phyloP scores from a whole-genome alignment of 1,140 invertebrate species.

The Drosophila ogumai region DNA sequence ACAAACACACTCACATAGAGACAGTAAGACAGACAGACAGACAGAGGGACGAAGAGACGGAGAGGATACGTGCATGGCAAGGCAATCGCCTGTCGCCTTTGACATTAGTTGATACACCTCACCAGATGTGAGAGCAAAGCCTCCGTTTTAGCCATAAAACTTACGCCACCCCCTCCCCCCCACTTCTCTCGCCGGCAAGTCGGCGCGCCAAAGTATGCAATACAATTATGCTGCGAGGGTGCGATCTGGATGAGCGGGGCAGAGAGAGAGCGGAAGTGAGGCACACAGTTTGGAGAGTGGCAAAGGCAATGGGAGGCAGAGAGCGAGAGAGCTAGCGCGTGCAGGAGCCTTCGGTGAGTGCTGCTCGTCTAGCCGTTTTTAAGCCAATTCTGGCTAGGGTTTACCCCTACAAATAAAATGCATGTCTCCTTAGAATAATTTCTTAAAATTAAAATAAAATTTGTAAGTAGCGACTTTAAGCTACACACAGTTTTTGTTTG shows the following conservation, averaged over 20 bases:
- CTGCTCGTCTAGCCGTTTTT: not conserved
- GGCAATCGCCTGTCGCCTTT: slow-evolving; percentile 43
- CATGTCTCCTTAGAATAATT: not conserved
- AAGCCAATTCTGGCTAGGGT: not conserved
- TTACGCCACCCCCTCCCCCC: not conserved
- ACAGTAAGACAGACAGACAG: slow-evolving; percentile 9
- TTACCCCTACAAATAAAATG: not conserved
- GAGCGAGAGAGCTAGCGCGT: slow-evolving; percentile 24
- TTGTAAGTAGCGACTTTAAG: not conserved
- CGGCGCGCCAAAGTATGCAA: slow-evolving; percentile 63
- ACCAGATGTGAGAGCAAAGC: slow-evolving; percentile 34
- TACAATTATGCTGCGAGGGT: slow-evolving; percentile 60
- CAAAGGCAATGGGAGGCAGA: not conserved
- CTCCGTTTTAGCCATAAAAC: slow-evolving; percentile 35
- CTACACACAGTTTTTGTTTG: too few species aligned
- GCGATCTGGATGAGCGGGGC: slow-evolving; percentile 1
- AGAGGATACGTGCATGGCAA: slow-evolving; percentile 23
- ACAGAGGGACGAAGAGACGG: slow-evolving; percentile 6
- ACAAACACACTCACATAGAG: not conserved
- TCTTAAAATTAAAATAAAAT: not conserved
- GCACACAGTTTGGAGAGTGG: not conserved
- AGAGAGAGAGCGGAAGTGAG: not conserved
- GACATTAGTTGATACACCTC: slow-evolving; percentile 57
- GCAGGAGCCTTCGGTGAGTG: slow-evolving; percentile 15
- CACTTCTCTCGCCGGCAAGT: slow-evolving; percentile 7